Evolutionary conservation across 2,888 invertebrate species (phyloP).

Genomic region (Drosophila crucigera): DNA sequence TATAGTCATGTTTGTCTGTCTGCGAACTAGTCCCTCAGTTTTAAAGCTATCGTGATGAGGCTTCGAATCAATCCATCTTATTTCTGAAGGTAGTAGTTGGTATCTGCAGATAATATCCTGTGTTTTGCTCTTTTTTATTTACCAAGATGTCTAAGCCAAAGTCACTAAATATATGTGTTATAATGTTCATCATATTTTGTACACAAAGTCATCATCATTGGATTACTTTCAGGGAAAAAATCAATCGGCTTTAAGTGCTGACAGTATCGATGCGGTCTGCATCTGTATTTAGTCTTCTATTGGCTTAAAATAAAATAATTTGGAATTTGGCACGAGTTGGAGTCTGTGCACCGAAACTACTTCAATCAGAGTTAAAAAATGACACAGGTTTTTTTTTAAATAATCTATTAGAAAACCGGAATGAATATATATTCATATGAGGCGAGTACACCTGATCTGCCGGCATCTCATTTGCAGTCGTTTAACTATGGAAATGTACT

Average conservation of each 20-base stretch:
- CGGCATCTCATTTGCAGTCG: background rate
- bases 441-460: background rate
- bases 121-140: background rate
- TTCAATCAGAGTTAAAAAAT: constrained; percentile 11
- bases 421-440: constrained; percentile 23
- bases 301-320: background rate
- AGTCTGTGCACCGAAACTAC: no score
- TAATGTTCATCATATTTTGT: background rate
- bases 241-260: no score
- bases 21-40: background rate
- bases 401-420: constrained; percentile 44
- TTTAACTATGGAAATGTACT: constrained; percentile 45
- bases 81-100: background rate
- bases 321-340: constrained; percentile 34
- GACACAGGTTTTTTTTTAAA: constrained; percentile 17
- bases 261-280: background rate
- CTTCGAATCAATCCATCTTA: background rate
- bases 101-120: background rate
- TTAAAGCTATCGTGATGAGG: background rate
- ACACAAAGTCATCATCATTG: background rate
- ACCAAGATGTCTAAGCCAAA: background rate
- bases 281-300: background rate
- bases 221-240: background rate
- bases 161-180: background rate
- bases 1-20: background rate